A percentile compares a stretch with the other conserved stretches of the same genome.
Evolutionary conservation across 2,113 vertebrate genomes (phyloP).

Genomic region (Rhinolophus ferrumequinum): DNA sequence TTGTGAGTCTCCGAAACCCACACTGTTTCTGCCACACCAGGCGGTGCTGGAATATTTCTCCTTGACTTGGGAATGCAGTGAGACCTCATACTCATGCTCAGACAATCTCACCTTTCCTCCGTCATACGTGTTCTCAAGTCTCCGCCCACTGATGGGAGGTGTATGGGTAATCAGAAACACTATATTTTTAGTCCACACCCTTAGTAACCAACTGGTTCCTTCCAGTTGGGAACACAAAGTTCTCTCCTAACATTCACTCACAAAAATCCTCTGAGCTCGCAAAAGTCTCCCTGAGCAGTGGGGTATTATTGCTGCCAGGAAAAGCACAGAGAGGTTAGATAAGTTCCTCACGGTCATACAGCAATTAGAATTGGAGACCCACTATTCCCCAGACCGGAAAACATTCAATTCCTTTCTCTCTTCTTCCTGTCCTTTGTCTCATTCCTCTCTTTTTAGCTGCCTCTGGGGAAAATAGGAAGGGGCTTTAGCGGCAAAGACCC

Average conservation of each 20-base stretch:
- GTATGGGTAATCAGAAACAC: background rate
- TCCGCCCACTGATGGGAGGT: background rate
- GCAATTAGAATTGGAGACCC: background rate
- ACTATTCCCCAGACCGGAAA: background rate
- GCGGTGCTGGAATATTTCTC: background rate
- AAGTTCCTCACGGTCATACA: background rate
- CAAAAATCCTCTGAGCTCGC: background rate
- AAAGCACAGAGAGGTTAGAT: slow-evolving; percentile 3
- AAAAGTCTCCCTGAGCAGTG: background rate
- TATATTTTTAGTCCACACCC: background rate
- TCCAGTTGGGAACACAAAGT: background rate
- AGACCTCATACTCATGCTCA: accelerated
- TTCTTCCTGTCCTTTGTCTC: background rate
- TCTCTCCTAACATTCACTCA: background rate
- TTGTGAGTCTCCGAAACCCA: background rate
- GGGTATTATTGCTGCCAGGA: too few species aligned
- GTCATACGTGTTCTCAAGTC: accelerated
- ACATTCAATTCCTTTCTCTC: background rate
- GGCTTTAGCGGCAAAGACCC: slow-evolving; percentile 85
- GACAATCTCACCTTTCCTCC: background rate
- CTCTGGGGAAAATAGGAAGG: slow-evolving; percentile 89
- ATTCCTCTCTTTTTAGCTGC: slow-evolving; percentile 82
- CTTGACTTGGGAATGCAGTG: background rate
- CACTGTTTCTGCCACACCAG: background rate
- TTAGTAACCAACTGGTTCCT: background rate